Conservation (phyloP, 2,888 invertebrate species). For the Drosophila sordidapex region DNA sequence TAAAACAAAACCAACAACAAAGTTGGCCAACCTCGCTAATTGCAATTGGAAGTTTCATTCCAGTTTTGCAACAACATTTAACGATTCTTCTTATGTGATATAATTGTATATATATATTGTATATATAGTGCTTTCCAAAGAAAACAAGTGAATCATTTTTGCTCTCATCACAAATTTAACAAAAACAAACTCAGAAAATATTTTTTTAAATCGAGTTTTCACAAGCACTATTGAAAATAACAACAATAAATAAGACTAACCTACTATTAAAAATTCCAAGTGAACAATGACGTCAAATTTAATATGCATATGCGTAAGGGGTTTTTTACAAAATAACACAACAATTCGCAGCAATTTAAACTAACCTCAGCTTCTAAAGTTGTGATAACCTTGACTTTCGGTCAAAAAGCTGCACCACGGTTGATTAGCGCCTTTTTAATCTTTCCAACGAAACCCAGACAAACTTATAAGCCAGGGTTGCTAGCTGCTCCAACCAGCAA, state of each 20-base stretch:
- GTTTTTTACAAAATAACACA: conserved; percentile 17
- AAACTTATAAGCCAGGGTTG: conserved; percentile 22
- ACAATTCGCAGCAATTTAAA: conserved; percentile 9
- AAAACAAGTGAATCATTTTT: conserved; percentile 31
- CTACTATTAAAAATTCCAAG: conserved; percentile 5
- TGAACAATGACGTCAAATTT: conserved; percentile 38
- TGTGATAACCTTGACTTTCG: conserved; percentile 57
- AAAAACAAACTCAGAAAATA: conserved; percentile 1
- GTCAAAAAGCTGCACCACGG: conserved; percentile 23
- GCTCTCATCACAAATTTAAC: conserved; percentile 1
- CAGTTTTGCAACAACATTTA: background rate
- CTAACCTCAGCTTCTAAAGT: conserved; percentile 36
- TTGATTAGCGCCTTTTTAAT: conserved; percentile 47
- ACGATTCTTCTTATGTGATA: background rate
- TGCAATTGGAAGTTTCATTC: background rate
- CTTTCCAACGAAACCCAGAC: conserved; percentile 25
- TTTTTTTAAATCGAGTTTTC: background rate
- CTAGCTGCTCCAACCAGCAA: conserved; percentile 2
- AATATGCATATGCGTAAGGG: background rate
- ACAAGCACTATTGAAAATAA: background rate
- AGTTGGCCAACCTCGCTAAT: background rate
- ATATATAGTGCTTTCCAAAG: conserved; percentile 7
- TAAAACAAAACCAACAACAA: background rate
- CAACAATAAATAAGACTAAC: conserved; percentile 3
- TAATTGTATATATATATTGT: too few relatives aligned